Evolutionary conservation across 2,797 vertebrate species (phyloP).

Genomic region (Phoxinus dragarum): DNA sequence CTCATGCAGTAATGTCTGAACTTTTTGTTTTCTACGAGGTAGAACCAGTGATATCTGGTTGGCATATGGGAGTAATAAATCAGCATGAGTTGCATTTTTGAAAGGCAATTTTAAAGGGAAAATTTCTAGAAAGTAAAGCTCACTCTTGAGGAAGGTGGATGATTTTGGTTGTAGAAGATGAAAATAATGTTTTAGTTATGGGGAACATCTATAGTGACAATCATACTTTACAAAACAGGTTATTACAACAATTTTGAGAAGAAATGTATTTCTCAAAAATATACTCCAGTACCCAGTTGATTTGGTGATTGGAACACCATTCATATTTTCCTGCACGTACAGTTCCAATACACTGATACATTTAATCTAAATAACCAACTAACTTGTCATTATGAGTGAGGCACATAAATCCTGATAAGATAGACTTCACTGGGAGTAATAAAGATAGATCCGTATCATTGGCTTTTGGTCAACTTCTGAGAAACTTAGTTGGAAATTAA

Average conservation of each 20-base stretch:
- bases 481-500: too few species aligned
- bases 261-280: background rate
- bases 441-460: background rate
- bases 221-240: background rate
- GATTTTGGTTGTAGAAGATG: background rate
- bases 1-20: too few species aligned
- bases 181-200: background rate
- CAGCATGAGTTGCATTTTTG: background rate
- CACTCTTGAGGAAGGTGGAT: background rate
- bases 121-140: background rate
- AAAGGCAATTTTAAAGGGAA: background rate
- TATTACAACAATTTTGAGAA: background rate
- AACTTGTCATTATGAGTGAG: background rate
- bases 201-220: background rate
- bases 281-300: background rate
- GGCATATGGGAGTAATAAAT: slow-evolving; percentile 2
- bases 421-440: background rate
- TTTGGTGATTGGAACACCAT: background rate
- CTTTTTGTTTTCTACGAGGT: too few species aligned
- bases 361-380: too few species aligned
- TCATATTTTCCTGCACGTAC: too few species aligned
- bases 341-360: too few species aligned
- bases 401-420: background rate
- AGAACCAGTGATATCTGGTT: background rate
- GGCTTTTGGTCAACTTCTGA: background rate